Evolutionary conservation across 2,888 invertebrate genomes (phyloP).

Genomic region (Boloria euphrosyne): DNA sequence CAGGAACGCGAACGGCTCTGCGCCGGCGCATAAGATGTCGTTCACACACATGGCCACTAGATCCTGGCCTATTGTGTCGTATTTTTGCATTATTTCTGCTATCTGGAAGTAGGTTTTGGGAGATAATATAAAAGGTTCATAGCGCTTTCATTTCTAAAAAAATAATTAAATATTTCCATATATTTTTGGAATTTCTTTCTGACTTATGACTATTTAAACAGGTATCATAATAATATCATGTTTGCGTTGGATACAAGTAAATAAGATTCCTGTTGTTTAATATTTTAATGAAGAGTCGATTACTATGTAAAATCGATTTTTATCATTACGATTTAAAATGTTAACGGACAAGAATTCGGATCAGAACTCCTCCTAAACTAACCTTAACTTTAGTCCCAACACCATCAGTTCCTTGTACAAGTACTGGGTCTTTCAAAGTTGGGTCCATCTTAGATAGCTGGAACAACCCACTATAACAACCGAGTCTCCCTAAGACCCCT

Average conservation of each 20-base stretch:
- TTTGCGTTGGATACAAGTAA: too few species aligned
- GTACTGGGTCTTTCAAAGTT: conserved; percentile 88
- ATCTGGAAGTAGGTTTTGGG: conserved; percentile 82
- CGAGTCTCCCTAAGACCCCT: conserved; percentile 92
- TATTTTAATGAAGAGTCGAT: too few species aligned
- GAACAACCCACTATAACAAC: conserved; percentile 97
- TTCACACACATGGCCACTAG: conserved; percentile 99
- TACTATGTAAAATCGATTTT: too few species aligned
- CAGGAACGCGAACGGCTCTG: conserved; percentile 96
- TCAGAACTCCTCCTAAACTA: conserved; percentile 8
- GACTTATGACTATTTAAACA: too few species aligned
- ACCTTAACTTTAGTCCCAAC: conserved; percentile 98
- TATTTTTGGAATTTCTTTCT: too few species aligned
- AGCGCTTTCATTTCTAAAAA: too few species aligned
- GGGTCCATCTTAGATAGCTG: conserved; percentile 87
- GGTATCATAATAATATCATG: too few species aligned
- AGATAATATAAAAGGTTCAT: too few species aligned
- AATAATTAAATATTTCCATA: too few species aligned
- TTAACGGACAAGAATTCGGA: too few species aligned
- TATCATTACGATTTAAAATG: too few species aligned
- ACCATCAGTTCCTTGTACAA: conserved; percentile 97
- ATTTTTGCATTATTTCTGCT: conserved; percentile 89
- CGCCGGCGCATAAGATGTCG: conserved; percentile 96
- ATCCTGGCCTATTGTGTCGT: conserved; percentile 95
- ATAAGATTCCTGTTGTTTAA: too few species aligned